Evolutionary conservation across 2,113 vertebrate species (phyloP), one percentile per base, ranked within the genome.

Genomic region (Callipepla squamata): DNA sequence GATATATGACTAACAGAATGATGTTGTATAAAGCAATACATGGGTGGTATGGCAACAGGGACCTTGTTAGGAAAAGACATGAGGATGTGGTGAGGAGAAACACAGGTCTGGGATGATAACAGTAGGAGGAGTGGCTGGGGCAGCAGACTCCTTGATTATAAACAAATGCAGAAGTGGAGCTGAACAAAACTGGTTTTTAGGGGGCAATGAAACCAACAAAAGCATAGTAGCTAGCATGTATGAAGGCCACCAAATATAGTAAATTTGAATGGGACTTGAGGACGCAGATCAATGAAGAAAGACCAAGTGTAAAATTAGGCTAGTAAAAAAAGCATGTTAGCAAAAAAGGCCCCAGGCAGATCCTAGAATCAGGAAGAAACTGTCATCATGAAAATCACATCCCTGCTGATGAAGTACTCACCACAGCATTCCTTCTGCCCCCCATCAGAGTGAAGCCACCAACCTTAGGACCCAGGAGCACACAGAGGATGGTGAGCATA

Each of bases 41-140:
- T 15, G 40, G 22, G 17, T 81, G 34, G 38, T 32, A 75, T 7
- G 20, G 25, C 25, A 75, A n/a, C 2, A 34, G 40, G 42, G 11
- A 13, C 34, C 65, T 80, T 44, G 50, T 34, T 28, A 89, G 40
- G 25, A 9, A 25, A 58, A 47, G 51, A 58, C 13, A 50, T 2
- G 26, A 22, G 47, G 51, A 65, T 38, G 13, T 13, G 8, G 42
- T 32, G 19, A 30, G 55, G 28, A 59, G 11, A 32, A 59, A 38
- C 0, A 0, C 32, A 45, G 57, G 57, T 32, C 34, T 9, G 13
- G 13, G 18, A 10, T 10, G 50, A 42, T 7, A 90, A 8, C 0
- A 0, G 25, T 62, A 40, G 30, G 30, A 25, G 15, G 70, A 68
- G 16, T 22, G 44, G 38, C 53, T 69, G 68, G 36, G 47, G 36